Conservation (phyloP, 1,140 invertebrate species). For the Anastrepha obliqua region DNA sequence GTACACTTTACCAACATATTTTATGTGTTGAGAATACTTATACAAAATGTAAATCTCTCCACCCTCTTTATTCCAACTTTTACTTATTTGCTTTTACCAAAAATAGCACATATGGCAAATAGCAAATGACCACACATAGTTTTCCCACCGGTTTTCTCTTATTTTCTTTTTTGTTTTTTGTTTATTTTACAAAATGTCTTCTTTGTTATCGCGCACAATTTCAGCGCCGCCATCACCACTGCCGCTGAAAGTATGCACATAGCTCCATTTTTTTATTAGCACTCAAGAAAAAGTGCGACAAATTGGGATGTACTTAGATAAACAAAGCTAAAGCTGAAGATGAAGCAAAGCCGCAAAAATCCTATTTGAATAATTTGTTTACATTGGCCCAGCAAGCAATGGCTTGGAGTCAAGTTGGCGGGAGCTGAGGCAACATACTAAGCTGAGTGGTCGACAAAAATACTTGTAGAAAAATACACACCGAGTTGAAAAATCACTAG, state of each 20-base stretch:
- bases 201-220: neutral
- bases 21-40: too few relatives aligned
- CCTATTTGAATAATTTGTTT: slow-evolving; percentile 52
- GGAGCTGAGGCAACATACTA: neutral
- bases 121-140: neutral
- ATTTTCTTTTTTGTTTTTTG: neutral
- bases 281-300: slow-evolving; percentile 45
- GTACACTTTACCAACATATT: too few relatives aligned
- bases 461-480: neutral
- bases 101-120: neutral
- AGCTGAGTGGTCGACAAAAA: slow-evolving; percentile 11
- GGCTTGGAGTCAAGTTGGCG: neutral
- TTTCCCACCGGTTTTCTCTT: neutral
- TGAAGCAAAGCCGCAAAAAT: slow-evolving; percentile 51
- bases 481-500: neutral
- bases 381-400: slow-evolving; percentile 25
- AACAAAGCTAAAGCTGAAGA: slow-evolving; percentile 22
- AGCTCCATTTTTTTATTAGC: neutral
- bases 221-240: neutral
- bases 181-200: neutral
- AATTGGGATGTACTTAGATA: slow-evolving; percentile 33
- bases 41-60: too few relatives aligned
- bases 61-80: too few relatives aligned
- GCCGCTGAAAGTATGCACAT: neutral
- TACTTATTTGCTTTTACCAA: too few relatives aligned